These are phyloP conservation scores for Lucilia cuprina DNA, from an alignment of 1,140 invertebrate genomes.

Conservation along the genomic window DNA sequence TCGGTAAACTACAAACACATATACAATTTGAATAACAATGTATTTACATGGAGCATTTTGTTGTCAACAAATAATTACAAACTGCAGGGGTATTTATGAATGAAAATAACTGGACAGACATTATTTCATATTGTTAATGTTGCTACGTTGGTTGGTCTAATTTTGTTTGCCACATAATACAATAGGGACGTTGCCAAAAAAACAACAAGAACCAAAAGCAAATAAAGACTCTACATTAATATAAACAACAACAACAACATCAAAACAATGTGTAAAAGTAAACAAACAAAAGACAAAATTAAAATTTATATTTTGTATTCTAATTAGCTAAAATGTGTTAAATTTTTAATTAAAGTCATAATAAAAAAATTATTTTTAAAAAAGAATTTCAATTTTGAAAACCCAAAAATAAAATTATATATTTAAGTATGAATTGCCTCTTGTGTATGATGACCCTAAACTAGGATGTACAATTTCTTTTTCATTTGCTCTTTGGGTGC, in stretches of 20 bases:
- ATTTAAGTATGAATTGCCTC: too few species aligned
- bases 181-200: neutral
- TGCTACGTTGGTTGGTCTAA: too few species aligned
- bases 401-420: too few species aligned
- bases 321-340: neutral
- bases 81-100: conserved; percentile 13
- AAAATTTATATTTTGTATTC: neutral
- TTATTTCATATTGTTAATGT: neutral
- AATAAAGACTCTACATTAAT: neutral
- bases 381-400: neutral
- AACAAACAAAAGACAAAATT: neutral
- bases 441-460: neutral
- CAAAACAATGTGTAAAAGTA: neutral
- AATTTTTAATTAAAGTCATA: neutral
- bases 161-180: neutral
- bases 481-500: too few species aligned
- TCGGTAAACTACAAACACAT: too few species aligned
- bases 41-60: conserved; percentile 12
- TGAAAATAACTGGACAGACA: neutral
- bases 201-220: too few species aligned
- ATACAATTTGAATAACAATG: neutral
- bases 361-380: neutral
- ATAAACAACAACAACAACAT: neutral
- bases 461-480: too few species aligned
- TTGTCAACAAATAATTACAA: conserved; percentile 30